phyloP scores from a whole-genome alignment of 2,888 invertebrate species.

The Callyntrura sp. region DNA sequence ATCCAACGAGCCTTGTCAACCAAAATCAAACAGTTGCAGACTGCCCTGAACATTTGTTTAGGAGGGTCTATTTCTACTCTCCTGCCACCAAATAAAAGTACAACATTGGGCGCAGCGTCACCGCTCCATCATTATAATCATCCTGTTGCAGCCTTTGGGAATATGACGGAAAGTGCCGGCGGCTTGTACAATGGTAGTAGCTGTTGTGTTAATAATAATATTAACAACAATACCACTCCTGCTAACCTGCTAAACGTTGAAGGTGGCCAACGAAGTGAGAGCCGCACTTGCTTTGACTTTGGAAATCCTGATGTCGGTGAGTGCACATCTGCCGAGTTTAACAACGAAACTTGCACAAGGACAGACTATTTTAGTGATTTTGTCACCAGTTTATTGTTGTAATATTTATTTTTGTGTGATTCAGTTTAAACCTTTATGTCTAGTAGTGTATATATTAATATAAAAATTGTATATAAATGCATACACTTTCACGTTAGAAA shows the following conservation, averaged over 20 bases:
- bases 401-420: too few relatives aligned
- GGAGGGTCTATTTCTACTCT: too few relatives aligned
- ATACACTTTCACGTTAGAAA: not conserved
- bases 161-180: too few relatives aligned
- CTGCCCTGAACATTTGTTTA: conserved; percentile 77
- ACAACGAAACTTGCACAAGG: not conserved
- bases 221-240: not conserved
- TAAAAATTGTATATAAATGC: too few relatives aligned
- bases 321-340: conserved; percentile 12
- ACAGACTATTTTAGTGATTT: not conserved
- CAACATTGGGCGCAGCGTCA: too few relatives aligned
- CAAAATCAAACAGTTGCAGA: conserved; percentile 81
- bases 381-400: not conserved
- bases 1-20: conserved; percentile 72
- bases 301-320: not conserved
- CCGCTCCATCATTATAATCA: too few relatives aligned
- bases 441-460: too few relatives aligned
- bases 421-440: too few relatives aligned
- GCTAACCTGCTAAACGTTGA: conserved; percentile 31
- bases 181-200: not conserved
- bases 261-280: conserved; percentile 14
- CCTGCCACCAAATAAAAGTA: too few relatives aligned
- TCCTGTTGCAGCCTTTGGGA: not conserved
- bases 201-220: conserved; percentile 1
- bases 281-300: conserved; percentile 29